Conservation (phyloP, 53 echinoderm and acorn worm species). For the Crossaster papposus region DNA sequence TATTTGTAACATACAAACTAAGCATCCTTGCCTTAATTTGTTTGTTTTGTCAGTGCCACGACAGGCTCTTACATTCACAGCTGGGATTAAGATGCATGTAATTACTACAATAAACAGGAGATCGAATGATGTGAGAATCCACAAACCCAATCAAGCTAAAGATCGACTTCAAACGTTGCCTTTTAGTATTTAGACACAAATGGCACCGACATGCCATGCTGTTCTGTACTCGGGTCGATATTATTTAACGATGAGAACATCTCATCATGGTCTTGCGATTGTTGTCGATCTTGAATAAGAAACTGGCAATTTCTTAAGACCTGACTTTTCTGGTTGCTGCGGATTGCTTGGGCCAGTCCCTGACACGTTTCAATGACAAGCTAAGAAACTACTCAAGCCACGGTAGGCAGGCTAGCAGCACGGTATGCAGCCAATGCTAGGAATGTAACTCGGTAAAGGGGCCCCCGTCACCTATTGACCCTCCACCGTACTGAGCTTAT, state of each 20-base stretch:
- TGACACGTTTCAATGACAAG: slow-evolving; percentile 52
- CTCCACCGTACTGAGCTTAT: slow-evolving; percentile 26
- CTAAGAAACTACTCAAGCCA: slow-evolving; percentile 18
- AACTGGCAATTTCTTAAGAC: not conserved
- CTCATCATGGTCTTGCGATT: not conserved
- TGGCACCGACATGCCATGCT: not conserved
- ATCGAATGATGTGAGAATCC: not conserved
- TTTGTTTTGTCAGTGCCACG: slow-evolving; percentile 1
- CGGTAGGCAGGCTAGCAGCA: slow-evolving; percentile 23
- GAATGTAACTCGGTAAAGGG: slow-evolving; percentile 65
- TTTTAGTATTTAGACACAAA: not conserved
- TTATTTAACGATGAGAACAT: not conserved
- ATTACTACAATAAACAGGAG: slow-evolving; percentile 42
- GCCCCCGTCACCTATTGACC: slow-evolving; percentile 60
- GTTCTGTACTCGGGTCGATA: not conserved
- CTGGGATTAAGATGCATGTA: slow-evolving; percentile 6
- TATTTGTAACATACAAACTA: not conserved
- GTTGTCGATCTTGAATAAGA: not conserved
- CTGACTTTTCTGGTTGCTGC: not conserved
- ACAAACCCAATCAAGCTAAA: not conserved
- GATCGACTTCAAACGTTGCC: not conserved
- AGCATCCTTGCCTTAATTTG: not conserved
- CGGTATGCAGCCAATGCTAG: slow-evolving; percentile 58
- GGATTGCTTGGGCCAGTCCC: slow-evolving; percentile 39
- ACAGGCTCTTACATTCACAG: slow-evolving; percentile 31